Conservation (phyloP, 2,113 vertebrate species). For the Conger conger region DNA sequence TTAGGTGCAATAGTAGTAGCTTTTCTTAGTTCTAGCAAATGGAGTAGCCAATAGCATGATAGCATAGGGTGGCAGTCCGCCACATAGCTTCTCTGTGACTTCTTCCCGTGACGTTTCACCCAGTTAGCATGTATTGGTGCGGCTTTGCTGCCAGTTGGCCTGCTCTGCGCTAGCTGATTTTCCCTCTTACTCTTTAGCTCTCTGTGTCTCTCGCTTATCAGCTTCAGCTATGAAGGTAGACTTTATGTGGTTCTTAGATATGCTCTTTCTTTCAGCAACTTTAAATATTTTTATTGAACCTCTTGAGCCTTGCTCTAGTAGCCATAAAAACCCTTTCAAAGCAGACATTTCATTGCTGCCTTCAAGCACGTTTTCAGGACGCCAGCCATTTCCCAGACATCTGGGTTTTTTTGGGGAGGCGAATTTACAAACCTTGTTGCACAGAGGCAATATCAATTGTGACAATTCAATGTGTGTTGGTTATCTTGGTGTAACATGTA, state of each 20-base stretch:
- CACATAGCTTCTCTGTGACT: background rate
- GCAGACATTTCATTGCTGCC: background rate
- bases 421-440: background rate
- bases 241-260: constrained; percentile 2
- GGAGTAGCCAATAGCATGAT: constrained; percentile 49
- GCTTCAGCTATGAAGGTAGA: constrained; percentile 19
- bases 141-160: background rate
- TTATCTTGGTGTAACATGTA: constrained; percentile 17
- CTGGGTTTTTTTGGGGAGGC: background rate
- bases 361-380: background rate
- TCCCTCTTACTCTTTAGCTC: constrained; percentile 48
- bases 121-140: background rate
- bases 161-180: background rate
- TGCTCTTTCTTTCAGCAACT: background rate
- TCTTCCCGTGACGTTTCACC: background rate
- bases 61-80: background rate
- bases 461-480: constrained; percentile 6
- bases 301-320: background rate
- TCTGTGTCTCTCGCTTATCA: constrained; percentile 51
- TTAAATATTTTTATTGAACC: background rate
- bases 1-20: constrained; percentile 60
- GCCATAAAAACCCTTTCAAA: constrained; percentile 7
- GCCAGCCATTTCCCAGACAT: background rate
- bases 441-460: constrained; percentile 12
- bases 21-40: constrained; percentile 62